Conservation (phyloP, 2,888 invertebrate species). For the Raillietiella orientalis region DNA sequence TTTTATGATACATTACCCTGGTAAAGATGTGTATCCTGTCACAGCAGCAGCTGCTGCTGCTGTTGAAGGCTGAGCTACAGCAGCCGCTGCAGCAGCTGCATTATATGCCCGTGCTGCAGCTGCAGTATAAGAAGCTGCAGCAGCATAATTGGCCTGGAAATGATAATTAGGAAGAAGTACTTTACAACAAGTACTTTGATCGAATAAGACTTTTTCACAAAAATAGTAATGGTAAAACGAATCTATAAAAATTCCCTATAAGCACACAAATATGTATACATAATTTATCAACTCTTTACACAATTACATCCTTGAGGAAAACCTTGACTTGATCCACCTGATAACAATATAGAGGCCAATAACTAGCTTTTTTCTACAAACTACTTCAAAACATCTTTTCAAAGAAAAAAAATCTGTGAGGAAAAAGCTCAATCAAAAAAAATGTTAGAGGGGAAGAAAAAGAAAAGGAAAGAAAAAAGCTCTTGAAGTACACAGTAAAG, state of each 20-base stretch:
- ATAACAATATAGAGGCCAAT: constrained; percentile 2
- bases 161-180: too few relatives aligned
- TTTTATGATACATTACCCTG: too few relatives aligned
- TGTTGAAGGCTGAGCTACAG: constrained; percentile 10
- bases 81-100: constrained; percentile 11
- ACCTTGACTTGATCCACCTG: too few relatives aligned
- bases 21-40: too few relatives aligned
- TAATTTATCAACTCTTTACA: neutral
- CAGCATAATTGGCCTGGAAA: constrained; percentile 9
- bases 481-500: too few relatives aligned
- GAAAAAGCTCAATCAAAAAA: constrained; percentile 6
- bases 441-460: constrained; percentile 4
- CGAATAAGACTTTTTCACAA: constrained; percentile 2
- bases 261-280: too few relatives aligned
- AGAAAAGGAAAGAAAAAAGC: constrained; percentile 15
- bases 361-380: constrained; percentile 3
- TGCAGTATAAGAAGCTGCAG: constrained; percentile 10
- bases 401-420: constrained; percentile 6
- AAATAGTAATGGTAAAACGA: neutral
- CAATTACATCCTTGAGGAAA: too few relatives aligned
- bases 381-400: constrained; percentile 1
- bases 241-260: too few relatives aligned
- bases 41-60: constrained; percentile 27
- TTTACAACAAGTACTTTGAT: too few relatives aligned
- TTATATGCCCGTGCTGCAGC: constrained; percentile 10